A percentile compares a stretch with the other conserved stretches of the same genome.
Evolutionary conservation across 2,113 vertebrate species (phyloP).

Genomic region (Rutilus rutilus): DNA sequence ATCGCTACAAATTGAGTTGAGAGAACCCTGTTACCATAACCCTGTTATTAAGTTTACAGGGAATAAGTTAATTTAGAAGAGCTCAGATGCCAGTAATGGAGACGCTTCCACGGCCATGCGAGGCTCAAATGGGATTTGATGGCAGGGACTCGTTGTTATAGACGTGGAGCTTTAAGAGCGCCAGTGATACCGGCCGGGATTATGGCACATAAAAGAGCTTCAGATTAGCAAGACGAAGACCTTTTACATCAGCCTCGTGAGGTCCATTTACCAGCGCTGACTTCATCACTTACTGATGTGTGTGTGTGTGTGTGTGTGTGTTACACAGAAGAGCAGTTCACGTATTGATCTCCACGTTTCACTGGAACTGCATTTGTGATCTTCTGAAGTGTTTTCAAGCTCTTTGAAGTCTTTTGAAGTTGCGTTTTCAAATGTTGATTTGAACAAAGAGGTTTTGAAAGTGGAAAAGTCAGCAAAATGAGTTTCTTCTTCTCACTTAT

Average conservation of each 20-base stretch:
- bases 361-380: background rate
- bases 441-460: background rate
- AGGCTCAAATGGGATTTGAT: conserved; percentile 58
- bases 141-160: conserved; percentile 51
- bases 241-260: background rate
- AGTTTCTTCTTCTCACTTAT: background rate
- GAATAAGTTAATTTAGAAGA: conserved; percentile 63
- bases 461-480: background rate
- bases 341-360: background rate
- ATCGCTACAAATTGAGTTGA: conserved; percentile 62
- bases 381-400: background rate
- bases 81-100: conserved; percentile 62
- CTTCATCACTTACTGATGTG: background rate
- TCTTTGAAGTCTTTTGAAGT: conserved; percentile 20
- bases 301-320: background rate
- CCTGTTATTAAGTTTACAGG: conserved; percentile 57
- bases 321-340: background rate
- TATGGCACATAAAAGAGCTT: conserved; percentile 39
- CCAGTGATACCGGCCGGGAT: conserved; percentile 42
- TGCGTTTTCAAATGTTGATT: background rate
- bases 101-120: conserved; percentile 51
- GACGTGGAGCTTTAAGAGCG: conserved; percentile 56
- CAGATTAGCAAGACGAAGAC: conserved; percentile 23
- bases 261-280: background rate
- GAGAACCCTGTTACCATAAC: conserved; percentile 60